phyloP scores from a whole-genome alignment of 2,797 vertebrate genomes.

The Pseudochromis fuscus region DNA sequence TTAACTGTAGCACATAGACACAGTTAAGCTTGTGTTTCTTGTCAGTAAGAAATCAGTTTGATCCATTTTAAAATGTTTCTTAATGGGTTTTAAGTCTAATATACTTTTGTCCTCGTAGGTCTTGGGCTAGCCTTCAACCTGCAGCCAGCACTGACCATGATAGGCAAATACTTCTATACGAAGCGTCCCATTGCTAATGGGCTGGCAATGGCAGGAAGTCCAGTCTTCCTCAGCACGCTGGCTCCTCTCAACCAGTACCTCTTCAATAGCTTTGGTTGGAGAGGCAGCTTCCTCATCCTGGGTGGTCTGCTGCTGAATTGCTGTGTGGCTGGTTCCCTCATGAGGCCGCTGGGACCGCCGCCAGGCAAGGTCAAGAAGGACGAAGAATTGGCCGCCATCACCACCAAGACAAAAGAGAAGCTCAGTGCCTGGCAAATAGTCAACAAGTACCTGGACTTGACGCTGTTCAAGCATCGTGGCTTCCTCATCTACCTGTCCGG shows the following conservation, averaged over 20 bases:
- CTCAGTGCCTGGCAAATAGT: constrained; percentile 76
- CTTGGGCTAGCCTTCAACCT: constrained; percentile 97
- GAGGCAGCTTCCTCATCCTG: constrained; percentile 96
- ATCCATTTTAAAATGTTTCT: no score
- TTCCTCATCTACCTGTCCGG: constrained; percentile 97
- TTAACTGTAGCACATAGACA: no score
- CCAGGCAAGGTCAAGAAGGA: constrained; percentile 78
- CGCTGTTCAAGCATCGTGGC: constrained; percentile 95
- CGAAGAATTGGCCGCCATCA: constrained; percentile 60
- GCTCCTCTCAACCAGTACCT: constrained; percentile 98
- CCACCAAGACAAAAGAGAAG: constrained; percentile 77
- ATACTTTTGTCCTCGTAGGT: constrained; percentile 80
- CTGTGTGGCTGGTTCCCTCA: constrained; percentile 94
- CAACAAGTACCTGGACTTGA: constrained; percentile 92
- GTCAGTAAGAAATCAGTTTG: no score
- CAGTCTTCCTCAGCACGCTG: constrained; percentile 95
- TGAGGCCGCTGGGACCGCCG: constrained; percentile 89
- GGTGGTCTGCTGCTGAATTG: constrained; percentile 93
- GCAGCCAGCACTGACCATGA: constrained; percentile 96
- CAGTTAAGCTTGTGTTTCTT: no score
- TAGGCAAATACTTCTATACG: constrained; percentile 95
- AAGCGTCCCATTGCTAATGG: constrained; percentile 96
- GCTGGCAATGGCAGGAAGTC: constrained; percentile 96
- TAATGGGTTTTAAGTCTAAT: not conserved
- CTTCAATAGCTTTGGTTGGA: constrained; percentile 94